Percentiles rank a stretch among this genome's conserved stretches.
These are phyloP conservation scores for Eulemur mongoz DNA, from an alignment of 2,797 vertebrate species.

Conservation along the genomic window DNA sequence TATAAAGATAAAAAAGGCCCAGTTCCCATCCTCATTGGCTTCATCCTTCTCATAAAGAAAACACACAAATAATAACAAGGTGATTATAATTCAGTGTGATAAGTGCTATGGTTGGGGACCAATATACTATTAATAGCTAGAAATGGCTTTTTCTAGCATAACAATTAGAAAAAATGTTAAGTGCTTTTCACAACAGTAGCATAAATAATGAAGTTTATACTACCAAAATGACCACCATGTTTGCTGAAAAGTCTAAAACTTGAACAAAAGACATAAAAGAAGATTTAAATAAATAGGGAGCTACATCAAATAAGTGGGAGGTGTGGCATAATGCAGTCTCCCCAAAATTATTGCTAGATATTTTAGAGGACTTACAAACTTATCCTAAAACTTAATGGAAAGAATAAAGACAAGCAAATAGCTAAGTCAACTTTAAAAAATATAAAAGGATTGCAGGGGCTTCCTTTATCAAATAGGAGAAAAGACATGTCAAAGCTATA, in stretches of 20 bases:
- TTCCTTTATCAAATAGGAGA: neutral
- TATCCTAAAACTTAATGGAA: neutral
- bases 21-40: neutral
- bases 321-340: neutral
- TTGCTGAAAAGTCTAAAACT: conserved; percentile 14
- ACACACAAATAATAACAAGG: neutral
- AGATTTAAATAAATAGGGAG: neutral
- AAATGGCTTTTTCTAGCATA: neutral
- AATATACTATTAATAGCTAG: neutral
- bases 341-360: neutral
- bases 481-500: neutral
- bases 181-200: neutral
- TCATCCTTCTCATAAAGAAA: neutral
- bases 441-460: neutral
- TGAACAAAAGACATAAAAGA: conserved; percentile 8
- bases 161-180: neutral
- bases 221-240: neutral
- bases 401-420: conserved; percentile 19
- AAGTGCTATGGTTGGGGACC: neutral
- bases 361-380: neutral
- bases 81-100: neutral
- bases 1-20: neutral
- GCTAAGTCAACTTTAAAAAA: neutral
- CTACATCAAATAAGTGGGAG: neutral
- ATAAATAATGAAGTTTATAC: neutral